Conservation (phyloP, 2,888 invertebrate species). For the Thymelicus sylvestris region DNA sequence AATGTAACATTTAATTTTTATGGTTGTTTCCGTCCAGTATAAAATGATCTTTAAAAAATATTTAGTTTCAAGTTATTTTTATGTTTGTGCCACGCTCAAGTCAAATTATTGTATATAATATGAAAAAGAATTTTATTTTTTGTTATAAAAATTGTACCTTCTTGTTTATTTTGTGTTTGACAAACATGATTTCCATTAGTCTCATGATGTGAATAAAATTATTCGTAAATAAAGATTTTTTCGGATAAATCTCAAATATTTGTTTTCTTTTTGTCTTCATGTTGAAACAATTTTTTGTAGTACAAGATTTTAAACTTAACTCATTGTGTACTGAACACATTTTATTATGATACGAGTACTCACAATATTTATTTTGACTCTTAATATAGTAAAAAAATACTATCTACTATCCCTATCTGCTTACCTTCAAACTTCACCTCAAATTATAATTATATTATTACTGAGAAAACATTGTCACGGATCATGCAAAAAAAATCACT, state of each 20-base stretch:
- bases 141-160: constrained; percentile 70
- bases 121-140: constrained; percentile 65
- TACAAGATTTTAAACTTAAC: too few species aligned
- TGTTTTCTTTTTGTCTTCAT: constrained; percentile 44
- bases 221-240: constrained; percentile 72
- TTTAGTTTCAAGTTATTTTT: constrained; percentile 23
- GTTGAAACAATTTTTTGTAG: neutral
- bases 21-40: constrained; percentile 31
- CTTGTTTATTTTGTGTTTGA: constrained; percentile 76
- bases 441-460: too few species aligned
- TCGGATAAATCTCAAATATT: constrained; percentile 64
- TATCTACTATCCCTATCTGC: too few species aligned
- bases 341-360: too few species aligned
- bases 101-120: constrained; percentile 68
- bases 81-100: constrained; percentile 39
- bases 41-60: constrained; percentile 13
- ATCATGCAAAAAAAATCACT: too few species aligned
- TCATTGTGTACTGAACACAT: too few species aligned
- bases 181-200: constrained; percentile 69
- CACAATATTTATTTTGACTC: too few species aligned
- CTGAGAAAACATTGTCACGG: too few species aligned
- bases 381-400: too few species aligned
- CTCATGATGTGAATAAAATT: constrained; percentile 60
- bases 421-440: too few species aligned
- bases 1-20: neutral